Conservation (phyloP, 2,888 invertebrate genomes). For the Ormyrus labotus region DNA sequence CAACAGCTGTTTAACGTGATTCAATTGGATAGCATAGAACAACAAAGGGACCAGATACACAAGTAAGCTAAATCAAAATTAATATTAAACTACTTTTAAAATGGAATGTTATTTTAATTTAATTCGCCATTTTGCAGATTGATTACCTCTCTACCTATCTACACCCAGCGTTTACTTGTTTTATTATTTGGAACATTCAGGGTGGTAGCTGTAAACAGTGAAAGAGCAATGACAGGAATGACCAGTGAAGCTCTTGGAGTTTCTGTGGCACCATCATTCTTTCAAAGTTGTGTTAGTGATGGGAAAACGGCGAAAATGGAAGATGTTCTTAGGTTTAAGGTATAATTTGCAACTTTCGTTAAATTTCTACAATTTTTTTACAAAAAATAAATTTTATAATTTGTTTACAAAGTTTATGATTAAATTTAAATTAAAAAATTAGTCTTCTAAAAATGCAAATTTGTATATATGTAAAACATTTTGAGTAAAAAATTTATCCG, state of each 20-base stretch:
- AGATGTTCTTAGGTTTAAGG: slow-evolving; percentile 96
- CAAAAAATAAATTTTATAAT: neutral
- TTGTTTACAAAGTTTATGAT: neutral
- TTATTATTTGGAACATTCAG: slow-evolving; percentile 97
- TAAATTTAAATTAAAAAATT: neutral
- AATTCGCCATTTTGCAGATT: slow-evolving; percentile 80
- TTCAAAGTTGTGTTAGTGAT: slow-evolving; percentile 96
- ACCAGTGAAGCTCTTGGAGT: slow-evolving; percentile 96
- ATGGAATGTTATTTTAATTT: slow-evolving; percentile 1
- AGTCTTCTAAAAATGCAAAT: neutral
- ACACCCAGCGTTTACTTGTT: slow-evolving; percentile 95
- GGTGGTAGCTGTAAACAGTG: slow-evolving; percentile 94
- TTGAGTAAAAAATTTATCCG: neutral
- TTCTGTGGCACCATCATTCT: slow-evolving; percentile 96
- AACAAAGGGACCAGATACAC: slow-evolving; percentile 94
- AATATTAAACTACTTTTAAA: neutral
- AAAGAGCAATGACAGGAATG: slow-evolving; percentile 94
- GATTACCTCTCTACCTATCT: slow-evolving; percentile 89
- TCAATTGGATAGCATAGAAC: slow-evolving; percentile 86
- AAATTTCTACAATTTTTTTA: slow-evolving; percentile 1
- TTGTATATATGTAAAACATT: neutral
- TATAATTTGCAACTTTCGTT: slow-evolving; percentile 69
- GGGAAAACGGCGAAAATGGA: slow-evolving; percentile 97
- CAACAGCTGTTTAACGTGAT: slow-evolving; percentile 92
- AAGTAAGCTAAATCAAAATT: slow-evolving; percentile 79